Evolutionary conservation across 2,797 vertebrate species (phyloP).

Genomic region (Micromesistius poutassou): DNA sequence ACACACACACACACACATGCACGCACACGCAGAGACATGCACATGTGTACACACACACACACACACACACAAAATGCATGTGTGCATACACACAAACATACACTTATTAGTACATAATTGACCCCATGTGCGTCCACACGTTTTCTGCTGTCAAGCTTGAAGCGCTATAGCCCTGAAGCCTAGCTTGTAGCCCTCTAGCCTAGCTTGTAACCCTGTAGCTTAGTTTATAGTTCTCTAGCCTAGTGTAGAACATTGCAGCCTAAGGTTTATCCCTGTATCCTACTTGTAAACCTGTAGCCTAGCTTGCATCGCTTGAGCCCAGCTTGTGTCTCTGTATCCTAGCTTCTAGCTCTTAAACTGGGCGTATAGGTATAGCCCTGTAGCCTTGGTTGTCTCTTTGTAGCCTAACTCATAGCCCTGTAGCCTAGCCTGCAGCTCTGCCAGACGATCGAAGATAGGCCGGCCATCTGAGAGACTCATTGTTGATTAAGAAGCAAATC

Average conservation of each 20-base stretch:
- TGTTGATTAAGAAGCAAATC: neutral
- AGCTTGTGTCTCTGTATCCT: neutral
- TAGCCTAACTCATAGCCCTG: neutral
- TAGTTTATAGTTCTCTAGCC: neutral
- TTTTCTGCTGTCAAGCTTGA: neutral
- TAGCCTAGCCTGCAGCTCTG: neutral
- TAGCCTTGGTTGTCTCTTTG: neutral
- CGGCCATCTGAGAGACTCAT: neutral
- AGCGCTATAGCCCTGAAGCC: neutral
- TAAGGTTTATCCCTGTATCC: neutral
- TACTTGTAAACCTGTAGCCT: neutral
- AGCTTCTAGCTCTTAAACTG: neutral
- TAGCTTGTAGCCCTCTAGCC: neutral
- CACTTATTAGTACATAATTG: conserved; percentile 8
- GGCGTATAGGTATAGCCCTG: neutral
- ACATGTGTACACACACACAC: neutral
- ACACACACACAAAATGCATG: neutral
- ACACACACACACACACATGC: conserved; percentile 10
- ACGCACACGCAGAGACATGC: conserved; percentile 3
- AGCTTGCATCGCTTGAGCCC: neutral
- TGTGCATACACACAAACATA: conserved; percentile 6
- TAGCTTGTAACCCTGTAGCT: neutral
- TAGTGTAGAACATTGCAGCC: too few species aligned
- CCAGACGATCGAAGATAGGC: neutral
- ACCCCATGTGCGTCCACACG: conserved; percentile 17